Base-by-base conservation (phyloP, 2,888 invertebrate genomes). In the Timandra comae region DNA sequence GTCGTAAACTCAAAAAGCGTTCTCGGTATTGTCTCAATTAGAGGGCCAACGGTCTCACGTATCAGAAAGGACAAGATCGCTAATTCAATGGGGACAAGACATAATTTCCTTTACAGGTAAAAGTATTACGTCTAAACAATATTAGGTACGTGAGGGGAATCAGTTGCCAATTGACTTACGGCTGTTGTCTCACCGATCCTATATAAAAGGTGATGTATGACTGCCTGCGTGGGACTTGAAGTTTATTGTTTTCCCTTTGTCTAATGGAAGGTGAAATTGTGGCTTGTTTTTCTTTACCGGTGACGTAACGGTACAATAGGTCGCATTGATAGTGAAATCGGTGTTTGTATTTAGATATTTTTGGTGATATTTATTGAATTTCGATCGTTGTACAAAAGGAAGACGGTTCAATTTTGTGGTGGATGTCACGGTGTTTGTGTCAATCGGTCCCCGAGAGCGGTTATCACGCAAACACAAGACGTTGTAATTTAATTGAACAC, bases 71-170 rank as follows among this genome's bases (percentile, higher is more conserved):
- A 47, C 52, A 52, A 52, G 52, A 51, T 46, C 44, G 45, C 55
- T 71, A 68, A 73, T 72, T 61, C 67, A 63, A 69, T 41, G 56
- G 63, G 60, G 70, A 64, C 70, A 67, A 63, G 65, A 67, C 59
- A 72, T 73, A 67, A 74, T 73, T 69, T 68, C 58, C 58, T 44
- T 56, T 46, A 48, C 73, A 74, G 75, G 72, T 73, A 70, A 73
- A 72, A 73, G 72, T 73, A 74, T 73, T 72, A 68, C 68, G 65
- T 62, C 60, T 69, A 72, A 74, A 74, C 74, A 74, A 69, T 75
- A 75, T 75, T 73, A 74, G 63, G 38, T 65, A 75, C 75, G 75
- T 75, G 75, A 66, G 55, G 11, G 19, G 75, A 71, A 73, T 74
- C 54, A 52, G 47, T 55, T 52, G 55, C 55, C 64, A 61, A 67